Evolutionary conservation across 2,113 vertebrate genomes (phyloP), one percentile per base, ranked within the genome.

Genomic region (Eubucco bourcierii): DNA sequence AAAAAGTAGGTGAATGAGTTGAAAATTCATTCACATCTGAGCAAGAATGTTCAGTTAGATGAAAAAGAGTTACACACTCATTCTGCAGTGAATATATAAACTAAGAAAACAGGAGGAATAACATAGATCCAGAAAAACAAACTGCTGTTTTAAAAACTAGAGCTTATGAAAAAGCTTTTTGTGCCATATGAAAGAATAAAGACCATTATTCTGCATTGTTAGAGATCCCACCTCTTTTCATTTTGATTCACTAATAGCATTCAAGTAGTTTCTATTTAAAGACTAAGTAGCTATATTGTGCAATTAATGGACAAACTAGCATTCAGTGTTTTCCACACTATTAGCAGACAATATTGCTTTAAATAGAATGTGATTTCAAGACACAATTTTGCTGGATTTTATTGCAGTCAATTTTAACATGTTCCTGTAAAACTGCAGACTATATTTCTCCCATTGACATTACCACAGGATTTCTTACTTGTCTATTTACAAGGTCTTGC

Each of bases 251-350:
- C 83, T 92, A 84, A 66, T 47, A 90, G 50, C 55, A 76, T 90
- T 96, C 94, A 90, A 93, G 84, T 65, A 88, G 77, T 70, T 95
- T 79, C 84, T 92, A 92, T 90, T 95, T 93, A 90, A 91, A 92
- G 77, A 73, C 59, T 67, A 79, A 83, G 73, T 53, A 90, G 86
- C 74, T 90, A 73, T 87, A 92, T 80, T 84, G 83, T 80, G 64
- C 87, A 90, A 90, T 87, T 94, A 95, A 93, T 82, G 50, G 47
- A 94, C 84, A 89, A 93, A 89, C 76, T 50, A 73, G 89, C 76
- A 87, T 79, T 72, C 92, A 84, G 4, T 59, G 59, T 73, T 95
- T 95, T 87, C 52, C 75, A 87, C 67, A 55, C 47, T 89, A 60
- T 81, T 65, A 88, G 58, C 55, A 67, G 55, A 90, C 80, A 93